phyloP scores from a whole-genome alignment of 92 coral and sea anemone genomes.

The Paragorgia papillata region DNA sequence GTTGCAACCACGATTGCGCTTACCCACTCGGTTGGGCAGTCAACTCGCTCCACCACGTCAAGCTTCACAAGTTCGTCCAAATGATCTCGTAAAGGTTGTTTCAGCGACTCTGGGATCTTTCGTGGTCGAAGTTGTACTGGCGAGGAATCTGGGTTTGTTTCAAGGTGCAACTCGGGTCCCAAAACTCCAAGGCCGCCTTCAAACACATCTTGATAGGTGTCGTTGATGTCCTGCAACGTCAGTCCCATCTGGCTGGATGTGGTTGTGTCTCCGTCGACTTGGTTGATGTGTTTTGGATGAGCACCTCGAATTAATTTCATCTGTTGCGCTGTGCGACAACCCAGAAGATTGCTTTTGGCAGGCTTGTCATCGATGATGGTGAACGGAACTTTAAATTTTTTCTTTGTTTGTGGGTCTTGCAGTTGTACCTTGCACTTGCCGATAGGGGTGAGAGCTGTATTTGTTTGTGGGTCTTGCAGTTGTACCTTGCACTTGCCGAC shows the following conservation, averaged over 20 bases:
- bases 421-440: too few relatives aligned
- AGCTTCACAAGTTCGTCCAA: slow-evolving; percentile 24
- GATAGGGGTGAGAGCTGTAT: too few relatives aligned
- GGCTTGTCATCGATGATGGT: slow-evolving; percentile 13
- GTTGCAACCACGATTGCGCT: slow-evolving; percentile 27
- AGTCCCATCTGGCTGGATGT: neutral
- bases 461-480: slow-evolving; percentile 22
- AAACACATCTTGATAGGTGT: slow-evolving; percentile 6
- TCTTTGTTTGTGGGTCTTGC: slow-evolving; percentile 20
- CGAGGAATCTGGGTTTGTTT: slow-evolving; percentile 24
- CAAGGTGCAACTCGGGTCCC: slow-evolving; percentile 44
- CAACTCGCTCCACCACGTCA: slow-evolving; percentile 15
- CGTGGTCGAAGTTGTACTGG: slow-evolving; percentile 42
- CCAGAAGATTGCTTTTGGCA: slow-evolving; percentile 15
- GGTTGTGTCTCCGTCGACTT: neutral
- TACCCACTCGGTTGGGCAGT: slow-evolving; percentile 44
- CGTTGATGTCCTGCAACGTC: slow-evolving; percentile 15
- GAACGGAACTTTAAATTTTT: slow-evolving; percentile 31
- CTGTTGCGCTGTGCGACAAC: slow-evolving; percentile 24
- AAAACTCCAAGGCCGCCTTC: slow-evolving; percentile 1
- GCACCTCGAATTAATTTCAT: slow-evolving; percentile 8
- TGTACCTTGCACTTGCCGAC: slow-evolving; percentile 14
- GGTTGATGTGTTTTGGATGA: slow-evolving; percentile 5
- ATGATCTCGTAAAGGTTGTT: slow-evolving; percentile 36
- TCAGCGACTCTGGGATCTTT: slow-evolving; percentile 34